Evolutionary conservation across 2,113 vertebrate species (phyloP).

Genomic region (Sander vitreus): DNA sequence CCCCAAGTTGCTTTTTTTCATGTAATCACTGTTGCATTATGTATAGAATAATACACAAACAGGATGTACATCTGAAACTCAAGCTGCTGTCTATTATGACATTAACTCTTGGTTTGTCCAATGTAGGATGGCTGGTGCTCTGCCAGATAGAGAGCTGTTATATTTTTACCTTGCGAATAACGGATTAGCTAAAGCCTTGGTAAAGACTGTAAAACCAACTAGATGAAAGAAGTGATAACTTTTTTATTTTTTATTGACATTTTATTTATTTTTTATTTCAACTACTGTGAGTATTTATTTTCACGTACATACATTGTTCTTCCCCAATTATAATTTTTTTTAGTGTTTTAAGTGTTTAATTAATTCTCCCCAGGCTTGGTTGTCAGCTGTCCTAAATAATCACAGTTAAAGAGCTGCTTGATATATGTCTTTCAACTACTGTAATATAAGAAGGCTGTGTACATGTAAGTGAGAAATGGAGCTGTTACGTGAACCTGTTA

Average conservation of each 20-base stretch:
- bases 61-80: not conserved
- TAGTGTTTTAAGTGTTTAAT: not conserved
- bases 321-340: not conserved
- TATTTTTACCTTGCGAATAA: not conserved
- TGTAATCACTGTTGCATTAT: not conserved
- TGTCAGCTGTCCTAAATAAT: not conserved
- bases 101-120: not conserved
- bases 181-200: not conserved
- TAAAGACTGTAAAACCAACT: not conserved
- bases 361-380: not conserved
- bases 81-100: not conserved
- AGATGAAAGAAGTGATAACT: too few species aligned
- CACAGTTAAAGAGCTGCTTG: not conserved
- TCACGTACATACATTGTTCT: not conserved
- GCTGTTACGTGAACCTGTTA: not conserved
- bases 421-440: not conserved
- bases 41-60: not conserved
- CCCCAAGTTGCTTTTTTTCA: constrained; percentile 3
- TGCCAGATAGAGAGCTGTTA: not conserved
- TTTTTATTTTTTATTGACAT: not conserved
- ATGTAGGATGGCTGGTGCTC: not conserved
- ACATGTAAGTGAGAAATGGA: not conserved
- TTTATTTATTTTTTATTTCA: not conserved
- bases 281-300: not conserved
- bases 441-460: not conserved